Percentiles rank a stretch among this genome's conserved stretches.
Evolutionary conservation across 2,888 invertebrate species (phyloP).

Genomic region (Melanostoma mellinum): DNA sequence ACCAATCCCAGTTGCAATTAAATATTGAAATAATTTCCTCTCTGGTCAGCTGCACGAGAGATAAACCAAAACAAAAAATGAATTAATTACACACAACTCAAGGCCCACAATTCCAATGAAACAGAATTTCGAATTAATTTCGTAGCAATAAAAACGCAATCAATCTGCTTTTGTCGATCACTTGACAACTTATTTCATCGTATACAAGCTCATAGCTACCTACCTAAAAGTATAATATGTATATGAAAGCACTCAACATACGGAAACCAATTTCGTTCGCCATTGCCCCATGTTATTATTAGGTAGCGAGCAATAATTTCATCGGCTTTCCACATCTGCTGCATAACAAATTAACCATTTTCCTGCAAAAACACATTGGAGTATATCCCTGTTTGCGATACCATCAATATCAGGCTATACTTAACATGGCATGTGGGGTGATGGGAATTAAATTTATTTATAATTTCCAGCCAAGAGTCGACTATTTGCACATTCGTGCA

Average conservation of each 20-base stretch:
- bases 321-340: conserved; percentile 59
- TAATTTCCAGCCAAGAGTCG: conserved; percentile 53
- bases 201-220: not conserved
- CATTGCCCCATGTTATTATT: conserved; percentile 45
- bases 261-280: conserved; percentile 44
- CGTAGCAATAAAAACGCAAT: conserved; percentile 37
- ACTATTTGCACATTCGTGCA: conserved; percentile 54
- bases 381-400: conserved; percentile 24
- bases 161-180: conserved; percentile 36
- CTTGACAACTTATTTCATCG: conserved; percentile 36
- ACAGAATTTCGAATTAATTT: conserved; percentile 40
- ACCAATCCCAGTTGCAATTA: not conserved
- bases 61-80: conserved; percentile 3
- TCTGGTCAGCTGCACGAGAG: not conserved
- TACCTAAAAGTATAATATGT: not conserved
- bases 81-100: conserved; percentile 1
- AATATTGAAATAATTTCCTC: conserved; percentile 8
- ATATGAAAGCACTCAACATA: conserved; percentile 13
- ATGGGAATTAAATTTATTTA: conserved; percentile 53
- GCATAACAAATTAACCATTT: conserved; percentile 67
- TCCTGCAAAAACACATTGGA: conserved; percentile 29
- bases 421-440: not conserved
- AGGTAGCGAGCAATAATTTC: conserved; percentile 54
- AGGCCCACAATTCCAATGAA: not conserved
- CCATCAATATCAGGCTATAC: conserved; percentile 14